Evolutionary conservation across 2,888 invertebrate genomes (phyloP).

Genomic region (Eulithis prunata): DNA sequence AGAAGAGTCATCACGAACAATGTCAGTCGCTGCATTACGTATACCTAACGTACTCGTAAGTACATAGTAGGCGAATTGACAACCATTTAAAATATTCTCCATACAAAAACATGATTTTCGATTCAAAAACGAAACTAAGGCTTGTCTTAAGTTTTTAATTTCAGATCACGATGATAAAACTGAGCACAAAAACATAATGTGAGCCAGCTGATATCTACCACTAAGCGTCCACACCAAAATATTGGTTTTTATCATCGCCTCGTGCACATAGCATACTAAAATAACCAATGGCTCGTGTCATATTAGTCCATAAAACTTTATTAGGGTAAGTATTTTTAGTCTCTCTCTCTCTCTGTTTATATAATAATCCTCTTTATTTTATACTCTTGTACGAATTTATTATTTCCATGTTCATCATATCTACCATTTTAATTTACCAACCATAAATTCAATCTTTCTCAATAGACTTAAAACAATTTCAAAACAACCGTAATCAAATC

Average conservation of each 20-base stretch:
- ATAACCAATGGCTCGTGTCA: slow-evolving; percentile 36
- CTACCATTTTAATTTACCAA: too few relatives aligned
- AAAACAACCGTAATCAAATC: slow-evolving; percentile 23
- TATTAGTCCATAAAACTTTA: slow-evolving; percentile 32
- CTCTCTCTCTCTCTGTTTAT: background rate
- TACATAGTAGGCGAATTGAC: too few relatives aligned
- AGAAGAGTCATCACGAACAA: too few relatives aligned
- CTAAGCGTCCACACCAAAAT: slow-evolving; percentile 21
- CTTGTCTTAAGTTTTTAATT: too few relatives aligned
- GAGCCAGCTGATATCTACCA: slow-evolving; percentile 5
- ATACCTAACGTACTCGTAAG: too few relatives aligned
- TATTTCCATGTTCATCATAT: background rate
- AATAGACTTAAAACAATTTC: background rate
- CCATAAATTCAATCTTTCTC: too few relatives aligned
- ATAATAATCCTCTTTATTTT: background rate
- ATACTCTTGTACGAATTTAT: too few relatives aligned
- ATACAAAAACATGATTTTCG: too few relatives aligned
- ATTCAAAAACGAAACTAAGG: too few relatives aligned
- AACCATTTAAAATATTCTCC: too few relatives aligned
- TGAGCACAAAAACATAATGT: background rate
- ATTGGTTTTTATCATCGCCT: slow-evolving; percentile 30
- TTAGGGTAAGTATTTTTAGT: slow-evolving; percentile 9
- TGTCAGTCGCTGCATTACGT: too few relatives aligned
- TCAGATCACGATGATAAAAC: too few relatives aligned
- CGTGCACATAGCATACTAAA: slow-evolving; percentile 34